A percentile compares a stretch with the other conserved stretches of the same genome.
Evolutionary conservation across 2,888 invertebrate genomes (phyloP).

Genomic region (Lycophotia porphyrea): DNA sequence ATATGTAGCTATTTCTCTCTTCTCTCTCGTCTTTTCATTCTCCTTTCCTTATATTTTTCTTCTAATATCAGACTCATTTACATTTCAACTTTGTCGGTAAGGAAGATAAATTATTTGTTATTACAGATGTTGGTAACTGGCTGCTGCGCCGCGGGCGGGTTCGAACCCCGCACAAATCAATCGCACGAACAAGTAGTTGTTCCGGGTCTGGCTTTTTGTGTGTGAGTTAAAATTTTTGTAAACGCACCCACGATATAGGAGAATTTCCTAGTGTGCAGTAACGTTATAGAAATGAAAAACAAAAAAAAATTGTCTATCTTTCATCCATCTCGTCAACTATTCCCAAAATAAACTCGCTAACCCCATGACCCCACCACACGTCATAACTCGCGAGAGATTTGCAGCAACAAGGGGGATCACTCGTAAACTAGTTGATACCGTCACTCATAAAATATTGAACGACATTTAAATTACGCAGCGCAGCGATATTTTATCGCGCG

Average conservation of each 20-base stretch:
- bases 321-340: neutral
- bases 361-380: conserved; percentile 49
- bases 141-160: no score
- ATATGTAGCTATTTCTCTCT: no score
- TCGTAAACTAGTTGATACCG: conserved; percentile 74
- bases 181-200: neutral
- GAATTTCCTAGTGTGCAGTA: neutral
- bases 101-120: no score
- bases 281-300: neutral
- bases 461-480: conserved; percentile 63
- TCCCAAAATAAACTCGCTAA: conserved; percentile 39
- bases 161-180: no score
- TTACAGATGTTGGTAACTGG: no score
- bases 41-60: no score
- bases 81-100: no score
- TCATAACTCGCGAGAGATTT: conserved; percentile 72
- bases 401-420: conserved; percentile 72
- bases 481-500: conserved; percentile 57
- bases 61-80: no score
- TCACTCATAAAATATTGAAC: conserved; percentile 70
- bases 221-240: neutral
- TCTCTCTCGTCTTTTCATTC: neutral
- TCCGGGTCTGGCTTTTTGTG: neutral
- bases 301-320: neutral
- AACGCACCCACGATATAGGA: no score